A percentile compares a stretch with the other conserved stretches of the same genome.
These are phyloP conservation scores for Artemia franciscana DNA, from an alignment of 1,140 invertebrate genomes.

Conservation along the genomic window DNA sequence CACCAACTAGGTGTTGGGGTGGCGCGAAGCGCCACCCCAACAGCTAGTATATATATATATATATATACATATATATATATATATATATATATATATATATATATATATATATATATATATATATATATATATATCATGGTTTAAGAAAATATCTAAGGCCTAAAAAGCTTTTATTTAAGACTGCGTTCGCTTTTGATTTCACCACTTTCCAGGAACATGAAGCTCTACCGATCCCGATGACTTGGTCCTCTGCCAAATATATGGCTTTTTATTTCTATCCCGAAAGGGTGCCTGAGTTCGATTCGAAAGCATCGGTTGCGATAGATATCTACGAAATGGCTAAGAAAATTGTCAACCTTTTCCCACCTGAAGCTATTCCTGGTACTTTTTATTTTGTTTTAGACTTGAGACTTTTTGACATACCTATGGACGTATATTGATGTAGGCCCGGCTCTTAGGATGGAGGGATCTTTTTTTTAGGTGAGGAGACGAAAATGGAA, in stretches of 20 bases:
- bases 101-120: no score
- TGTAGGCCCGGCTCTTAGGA: background rate
- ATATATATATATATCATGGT: no score
- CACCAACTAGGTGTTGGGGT: no score
- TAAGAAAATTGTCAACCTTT: slow-evolving; percentile 39
- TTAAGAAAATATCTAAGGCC: no score
- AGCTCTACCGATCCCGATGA: slow-evolving; percentile 38
- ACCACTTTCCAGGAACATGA: slow-evolving; percentile 68
- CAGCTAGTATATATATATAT: no score
- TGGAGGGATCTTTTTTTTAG: slow-evolving; percentile 1
- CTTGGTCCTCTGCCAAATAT: slow-evolving; percentile 47
- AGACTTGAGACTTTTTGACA: background rate
- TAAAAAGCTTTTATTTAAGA: no score
- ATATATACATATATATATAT: no score
- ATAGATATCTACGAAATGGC: slow-evolving; percentile 50
- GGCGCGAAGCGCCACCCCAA: no score
- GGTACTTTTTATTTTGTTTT: slow-evolving; percentile 7
- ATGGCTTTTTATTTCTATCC: slow-evolving; percentile 61
- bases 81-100: no score
- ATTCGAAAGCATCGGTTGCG: slow-evolving; percentile 46
- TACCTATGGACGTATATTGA: background rate
- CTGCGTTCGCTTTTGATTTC: no score
- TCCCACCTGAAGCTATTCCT: slow-evolving; percentile 41
- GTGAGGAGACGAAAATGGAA: background rate
- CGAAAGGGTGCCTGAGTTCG: slow-evolving; percentile 51